A percentile compares a stretch with the other conserved stretches of the same genome.
Evolutionary conservation across 2,113 vertebrate genomes (phyloP).

Genomic region (Triplophysa dalaica): DNA sequence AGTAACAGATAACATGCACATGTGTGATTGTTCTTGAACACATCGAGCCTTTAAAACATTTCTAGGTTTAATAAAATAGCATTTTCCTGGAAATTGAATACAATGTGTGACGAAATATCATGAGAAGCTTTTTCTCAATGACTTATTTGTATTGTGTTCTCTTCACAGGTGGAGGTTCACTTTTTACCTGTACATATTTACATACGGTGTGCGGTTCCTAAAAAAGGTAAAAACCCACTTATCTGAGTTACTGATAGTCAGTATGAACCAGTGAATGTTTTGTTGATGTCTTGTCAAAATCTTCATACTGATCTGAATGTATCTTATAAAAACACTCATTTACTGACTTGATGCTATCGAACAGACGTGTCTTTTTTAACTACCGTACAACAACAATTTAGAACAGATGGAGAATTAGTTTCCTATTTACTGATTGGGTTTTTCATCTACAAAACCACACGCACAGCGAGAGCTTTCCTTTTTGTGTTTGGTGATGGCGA

Average conservation of each 20-base stretch:
- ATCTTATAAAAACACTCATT: not conserved
- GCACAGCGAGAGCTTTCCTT: not conserved
- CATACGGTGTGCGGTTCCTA: conserved; percentile 91
- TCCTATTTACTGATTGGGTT: not conserved
- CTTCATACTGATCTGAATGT: not conserved
- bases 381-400: not conserved
- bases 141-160: conserved; percentile 58
- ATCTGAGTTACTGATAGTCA: not conserved
- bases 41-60: too few relatives aligned
- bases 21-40: too few relatives aligned
- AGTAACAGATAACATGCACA: not conserved
- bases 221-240: conserved; percentile 86
- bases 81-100: too few relatives aligned
- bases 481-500: not conserved
- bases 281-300: not conserved
- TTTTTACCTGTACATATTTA: conserved; percentile 96
- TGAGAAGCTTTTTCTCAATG: not conserved
- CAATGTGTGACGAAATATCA: not conserved
- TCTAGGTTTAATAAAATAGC: not conserved
- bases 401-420: not conserved
- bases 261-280: not conserved
- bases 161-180: conserved; percentile 93
- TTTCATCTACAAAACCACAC: not conserved
- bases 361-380: not conserved
- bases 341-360: not conserved